phyloP scores from a whole-genome alignment of 1,140 invertebrate genomes.

The Dermatophagoides farinae region DNA sequence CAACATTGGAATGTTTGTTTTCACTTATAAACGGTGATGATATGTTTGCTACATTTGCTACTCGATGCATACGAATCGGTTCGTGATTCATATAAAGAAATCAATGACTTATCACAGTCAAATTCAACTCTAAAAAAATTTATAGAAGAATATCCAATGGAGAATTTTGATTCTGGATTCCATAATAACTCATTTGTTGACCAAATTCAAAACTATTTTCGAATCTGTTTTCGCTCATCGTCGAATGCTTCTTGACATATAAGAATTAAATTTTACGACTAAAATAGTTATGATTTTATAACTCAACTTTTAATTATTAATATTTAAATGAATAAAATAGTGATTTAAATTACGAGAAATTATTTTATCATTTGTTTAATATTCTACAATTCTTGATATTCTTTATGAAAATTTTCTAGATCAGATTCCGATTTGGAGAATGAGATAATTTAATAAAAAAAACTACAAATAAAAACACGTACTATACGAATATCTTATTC shows the following conservation, averaged over 20 bases:
- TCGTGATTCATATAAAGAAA: conserved; percentile 31
- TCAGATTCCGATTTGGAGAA: too few relatives aligned
- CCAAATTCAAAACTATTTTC: neutral
- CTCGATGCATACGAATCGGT: conserved; percentile 99
- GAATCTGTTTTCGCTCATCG: neutral
- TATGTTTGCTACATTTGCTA: conserved; percentile 98
- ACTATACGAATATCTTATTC: too few relatives aligned
- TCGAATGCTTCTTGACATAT: too few relatives aligned
- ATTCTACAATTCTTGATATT: too few relatives aligned
- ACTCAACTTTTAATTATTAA: too few relatives aligned
- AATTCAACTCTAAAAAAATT: neutral
- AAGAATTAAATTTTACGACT: too few relatives aligned
- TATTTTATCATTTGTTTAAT: neutral
- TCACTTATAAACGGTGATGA: conserved; percentile 97
- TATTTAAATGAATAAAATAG: too few relatives aligned
- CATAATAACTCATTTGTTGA: neutral
- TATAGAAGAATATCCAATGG: conserved; percentile 1
- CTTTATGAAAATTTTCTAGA: too few relatives aligned
- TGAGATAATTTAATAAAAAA: too few relatives aligned
- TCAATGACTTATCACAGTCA: neutral
- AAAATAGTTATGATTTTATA: too few relatives aligned
- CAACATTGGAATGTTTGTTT: conserved; percentile 69
- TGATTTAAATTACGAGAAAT: too few relatives aligned
- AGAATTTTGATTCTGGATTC: neutral
- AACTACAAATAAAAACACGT: too few relatives aligned